Evolutionary conservation across 2,113 vertebrate genomes (phyloP), one percentile per base, ranked within the genome.

Genomic region (Propithecus coquereli): DNA sequence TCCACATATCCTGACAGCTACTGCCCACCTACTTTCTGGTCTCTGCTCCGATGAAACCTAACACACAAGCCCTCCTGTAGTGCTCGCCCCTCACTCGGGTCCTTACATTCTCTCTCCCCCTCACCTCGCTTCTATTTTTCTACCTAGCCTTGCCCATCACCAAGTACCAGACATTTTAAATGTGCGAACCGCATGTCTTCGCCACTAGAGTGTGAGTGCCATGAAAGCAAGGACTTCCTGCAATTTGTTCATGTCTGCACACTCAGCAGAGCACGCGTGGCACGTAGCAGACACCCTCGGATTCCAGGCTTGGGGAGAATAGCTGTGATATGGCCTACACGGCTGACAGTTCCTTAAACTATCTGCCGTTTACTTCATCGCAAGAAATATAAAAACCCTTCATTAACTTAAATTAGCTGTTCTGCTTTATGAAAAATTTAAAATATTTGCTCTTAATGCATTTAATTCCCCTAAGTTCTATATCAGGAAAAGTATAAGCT

Each of bases 361-460:
- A 91, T 20, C 37, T 82, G 52, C 45, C 65, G 52, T 93, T 96
- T 63, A 87, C n/a, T 79, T 57, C 47, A 77, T 30, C 47, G 23
- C 17, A n/a, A 86, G 80, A 92, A 94, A 87, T 43, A 74, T 16
- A 47, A 82, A 71, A 66, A 82, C 6, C 20, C 59, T 43, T 40
- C 90, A 80, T 13, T 91, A 85, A 68, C 32, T 74, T 50, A 91
- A 77, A 68, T 40, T 37, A 92, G 30, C 37, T 86, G 17, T 87
- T 87, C 47, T 45, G 25, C 57, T 70, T 87, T 74, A 84, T 57
- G 25, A 87, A 92, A 52, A 93, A 22, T 59, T 66, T 71, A 61
- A 87, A 87, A 77, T 82, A 93, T 66, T 94, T 92, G 91, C 22
- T 83, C 20, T 70, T 76, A 80, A 40, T 74, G 87, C 23, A 95